Evolutionary conservation across 2,797 vertebrate genomes (phyloP).

Genomic region (Decapterus maruadsi): DNA sequence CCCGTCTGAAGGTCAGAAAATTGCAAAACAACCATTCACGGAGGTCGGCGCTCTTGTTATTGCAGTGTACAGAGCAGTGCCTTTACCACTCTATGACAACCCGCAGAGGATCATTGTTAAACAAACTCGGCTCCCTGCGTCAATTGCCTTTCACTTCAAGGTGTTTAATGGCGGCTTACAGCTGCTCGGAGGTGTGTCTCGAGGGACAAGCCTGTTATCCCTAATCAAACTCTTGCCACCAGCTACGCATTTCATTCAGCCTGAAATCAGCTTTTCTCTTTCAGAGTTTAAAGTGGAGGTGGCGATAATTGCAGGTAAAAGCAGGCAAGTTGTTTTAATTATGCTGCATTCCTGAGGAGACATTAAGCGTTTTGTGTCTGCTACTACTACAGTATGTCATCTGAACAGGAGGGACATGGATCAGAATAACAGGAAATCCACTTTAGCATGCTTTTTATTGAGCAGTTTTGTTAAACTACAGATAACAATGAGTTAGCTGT

Average conservation of each 20-base stretch:
- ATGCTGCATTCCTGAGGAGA: background rate
- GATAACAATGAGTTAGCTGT: no score
- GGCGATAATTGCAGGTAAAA: no score
- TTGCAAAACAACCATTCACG: conserved; percentile 11
- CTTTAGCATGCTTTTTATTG: background rate
- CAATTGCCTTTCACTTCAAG: background rate
- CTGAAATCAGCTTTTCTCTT: conserved; percentile 12
- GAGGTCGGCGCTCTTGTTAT: conserved; percentile 18
- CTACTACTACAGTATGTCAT: background rate
- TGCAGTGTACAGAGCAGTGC: conserved; percentile 11
- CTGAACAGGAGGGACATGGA: background rate
- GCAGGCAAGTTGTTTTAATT: background rate
- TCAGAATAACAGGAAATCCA: background rate
- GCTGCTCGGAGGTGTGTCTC: background rate
- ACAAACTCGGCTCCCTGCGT: conserved; percentile 5
- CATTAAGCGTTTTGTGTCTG: conserved; percentile 4
- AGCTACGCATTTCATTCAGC: background rate
- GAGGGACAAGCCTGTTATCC: conserved; percentile 18
- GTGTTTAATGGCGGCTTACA: conserved; percentile 34
- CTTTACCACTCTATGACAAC: background rate
- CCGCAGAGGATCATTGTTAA: conserved; percentile 30
- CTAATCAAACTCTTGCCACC: conserved; percentile 28
- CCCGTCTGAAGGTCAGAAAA: conserved; percentile 35
- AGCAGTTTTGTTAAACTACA: background rate
- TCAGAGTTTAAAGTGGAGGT: conserved; percentile 6